Conservation (phyloP, 2,888 invertebrate genomes). For the Athrips mouffetella region DNA sequence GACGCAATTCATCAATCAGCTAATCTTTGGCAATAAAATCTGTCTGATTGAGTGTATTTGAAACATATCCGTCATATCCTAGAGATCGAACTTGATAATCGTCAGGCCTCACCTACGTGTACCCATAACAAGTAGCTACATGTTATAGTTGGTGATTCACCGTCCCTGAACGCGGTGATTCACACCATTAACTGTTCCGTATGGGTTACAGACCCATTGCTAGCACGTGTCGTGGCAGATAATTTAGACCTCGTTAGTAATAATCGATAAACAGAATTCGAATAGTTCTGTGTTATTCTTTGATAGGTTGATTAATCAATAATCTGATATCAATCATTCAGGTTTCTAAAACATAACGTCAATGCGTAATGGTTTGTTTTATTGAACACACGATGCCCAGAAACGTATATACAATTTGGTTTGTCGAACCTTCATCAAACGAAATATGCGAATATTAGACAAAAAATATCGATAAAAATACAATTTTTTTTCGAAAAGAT, state of each 20-base stretch:
- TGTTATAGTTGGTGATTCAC: background rate
- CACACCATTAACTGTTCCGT: conserved; percentile 8
- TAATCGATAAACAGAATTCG: background rate
- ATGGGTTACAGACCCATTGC: conserved; percentile 10
- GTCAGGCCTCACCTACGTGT: too few relatives aligned
- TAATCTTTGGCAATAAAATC: background rate
- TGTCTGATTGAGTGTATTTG: background rate
- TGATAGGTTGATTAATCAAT: too few relatives aligned
- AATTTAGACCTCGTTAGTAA: background rate
- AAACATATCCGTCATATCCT: background rate
- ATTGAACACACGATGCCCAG: too few relatives aligned
- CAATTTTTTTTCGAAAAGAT: too few relatives aligned
- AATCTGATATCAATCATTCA: too few relatives aligned
- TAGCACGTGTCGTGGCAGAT: background rate
- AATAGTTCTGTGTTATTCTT: background rate
- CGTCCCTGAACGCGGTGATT: conserved; percentile 10
- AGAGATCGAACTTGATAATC: background rate
- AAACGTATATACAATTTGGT: too few relatives aligned
- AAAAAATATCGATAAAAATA: too few relatives aligned
- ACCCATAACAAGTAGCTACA: too few relatives aligned
- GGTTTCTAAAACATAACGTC: too few relatives aligned
- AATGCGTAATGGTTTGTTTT: too few relatives aligned
- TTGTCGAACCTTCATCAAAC: too few relatives aligned
- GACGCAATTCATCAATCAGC: background rate
- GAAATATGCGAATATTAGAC: too few relatives aligned